Evolutionary conservation across 2,113 vertebrate genomes (phyloP).

Genomic region (Elgaria multicarinata): DNA sequence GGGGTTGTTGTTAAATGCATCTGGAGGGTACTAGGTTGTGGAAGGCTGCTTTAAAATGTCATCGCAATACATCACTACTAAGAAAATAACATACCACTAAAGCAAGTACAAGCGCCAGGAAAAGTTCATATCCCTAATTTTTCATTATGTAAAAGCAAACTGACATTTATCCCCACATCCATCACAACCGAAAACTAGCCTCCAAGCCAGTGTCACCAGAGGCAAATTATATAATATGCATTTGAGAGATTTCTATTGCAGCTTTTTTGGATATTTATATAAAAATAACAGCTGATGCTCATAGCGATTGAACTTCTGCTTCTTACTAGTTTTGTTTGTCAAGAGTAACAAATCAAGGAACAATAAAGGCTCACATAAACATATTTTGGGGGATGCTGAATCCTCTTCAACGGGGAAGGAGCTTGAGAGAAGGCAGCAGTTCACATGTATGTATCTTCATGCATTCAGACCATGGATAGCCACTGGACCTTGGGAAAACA

Average conservation of each 20-base stretch:
- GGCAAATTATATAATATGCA: background rate
- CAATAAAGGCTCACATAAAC: background rate
- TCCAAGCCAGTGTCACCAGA: background rate
- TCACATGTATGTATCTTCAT: background rate
- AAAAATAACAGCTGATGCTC: background rate
- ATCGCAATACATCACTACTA: background rate
- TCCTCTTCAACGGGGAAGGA: background rate
- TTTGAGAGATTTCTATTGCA: background rate
- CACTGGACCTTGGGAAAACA: background rate
- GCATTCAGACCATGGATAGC: background rate
- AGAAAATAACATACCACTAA: background rate
- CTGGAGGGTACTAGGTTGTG: no score
- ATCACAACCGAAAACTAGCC: background rate
- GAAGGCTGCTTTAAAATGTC: background rate
- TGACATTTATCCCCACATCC: accelerated
- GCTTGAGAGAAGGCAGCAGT: background rate
- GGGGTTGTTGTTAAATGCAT: no score
- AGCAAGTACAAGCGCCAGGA: background rate
- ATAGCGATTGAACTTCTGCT: background rate
- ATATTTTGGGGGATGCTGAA: background rate
- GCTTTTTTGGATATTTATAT: background rate
- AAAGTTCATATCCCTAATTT: background rate
- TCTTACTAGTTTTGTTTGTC: background rate
- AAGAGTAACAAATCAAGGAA: background rate
- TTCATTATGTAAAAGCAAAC: background rate